phyloP scores from a whole-genome alignment of 2,797 vertebrate species.

The Limosa lapponica region DNA sequence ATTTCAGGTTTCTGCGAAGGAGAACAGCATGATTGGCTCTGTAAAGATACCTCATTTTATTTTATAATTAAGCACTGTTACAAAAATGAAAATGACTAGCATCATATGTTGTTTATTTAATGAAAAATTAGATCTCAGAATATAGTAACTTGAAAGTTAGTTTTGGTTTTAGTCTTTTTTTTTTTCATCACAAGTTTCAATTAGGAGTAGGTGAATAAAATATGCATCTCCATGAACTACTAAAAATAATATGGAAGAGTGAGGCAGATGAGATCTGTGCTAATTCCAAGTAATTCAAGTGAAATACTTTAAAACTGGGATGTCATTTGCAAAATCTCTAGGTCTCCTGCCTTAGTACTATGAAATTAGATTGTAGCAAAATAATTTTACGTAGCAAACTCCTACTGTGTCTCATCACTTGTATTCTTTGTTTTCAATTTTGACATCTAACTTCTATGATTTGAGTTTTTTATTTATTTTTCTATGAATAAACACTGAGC shows the following conservation, averaged over 20 bases:
- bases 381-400: background rate
- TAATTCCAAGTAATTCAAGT: background rate
- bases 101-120: background rate
- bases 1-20: background rate
- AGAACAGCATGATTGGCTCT: background rate
- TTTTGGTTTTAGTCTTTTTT: background rate
- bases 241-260: background rate
- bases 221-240: background rate
- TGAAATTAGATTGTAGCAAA: background rate
- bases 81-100: background rate
- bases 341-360: background rate
- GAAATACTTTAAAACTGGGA: background rate
- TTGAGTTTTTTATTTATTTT: background rate
- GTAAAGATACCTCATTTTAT: background rate
- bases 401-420: background rate
- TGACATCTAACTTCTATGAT: background rate
- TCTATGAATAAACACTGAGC: background rate
- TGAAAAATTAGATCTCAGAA: background rate
- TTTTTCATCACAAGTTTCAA: background rate
- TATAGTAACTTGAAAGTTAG: background rate
- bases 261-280: background rate
- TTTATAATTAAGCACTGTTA: background rate
- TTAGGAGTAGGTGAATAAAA: background rate
- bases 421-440: background rate
- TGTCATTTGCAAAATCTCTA: background rate